A percentile compares a stretch with the other conserved stretches of the same genome.
phyloP scores from a whole-genome alignment of 2,113 vertebrate genomes.

The Pleuronectes platessa region DNA sequence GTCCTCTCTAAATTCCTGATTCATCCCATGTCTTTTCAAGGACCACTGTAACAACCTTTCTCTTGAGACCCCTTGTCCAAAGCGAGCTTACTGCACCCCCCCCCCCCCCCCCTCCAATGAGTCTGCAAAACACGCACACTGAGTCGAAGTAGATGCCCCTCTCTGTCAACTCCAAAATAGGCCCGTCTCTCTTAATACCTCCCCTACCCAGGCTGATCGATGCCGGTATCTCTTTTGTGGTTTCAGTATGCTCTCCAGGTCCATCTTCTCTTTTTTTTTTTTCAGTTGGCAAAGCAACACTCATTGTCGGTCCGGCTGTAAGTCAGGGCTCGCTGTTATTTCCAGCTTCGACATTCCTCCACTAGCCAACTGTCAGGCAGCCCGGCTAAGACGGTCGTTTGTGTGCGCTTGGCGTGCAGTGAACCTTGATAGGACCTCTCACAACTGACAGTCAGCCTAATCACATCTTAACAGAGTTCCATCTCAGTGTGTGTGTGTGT shows the following conservation, averaged over 20 bases:
- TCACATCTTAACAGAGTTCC: conserved; percentile 74
- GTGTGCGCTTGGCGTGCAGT: conserved; percentile 51
- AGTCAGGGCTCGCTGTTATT: conserved; percentile 59
- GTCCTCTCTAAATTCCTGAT: no score
- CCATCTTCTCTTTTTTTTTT: conserved; percentile 24
- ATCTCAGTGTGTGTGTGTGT: conserved; percentile 40
- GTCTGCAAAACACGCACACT: conserved; percentile 33
- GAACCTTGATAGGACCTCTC: conserved; percentile 69
- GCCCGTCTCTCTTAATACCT: conserved; percentile 63
- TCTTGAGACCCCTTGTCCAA: conserved; percentile 12
- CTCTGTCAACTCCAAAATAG: conserved; percentile 69
- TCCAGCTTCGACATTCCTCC: conserved; percentile 60
- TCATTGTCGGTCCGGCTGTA: conserved; percentile 48
- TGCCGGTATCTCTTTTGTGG: conserved; percentile 67
- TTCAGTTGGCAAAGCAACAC: conserved; percentile 44
- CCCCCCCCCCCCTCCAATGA: conserved; percentile 10
- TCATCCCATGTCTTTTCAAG: background rate
- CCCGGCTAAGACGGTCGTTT: conserved; percentile 54
- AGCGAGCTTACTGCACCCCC: conserved; percentile 15
- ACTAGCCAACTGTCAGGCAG: conserved; percentile 54
- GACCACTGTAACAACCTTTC: conserved; percentile 9
- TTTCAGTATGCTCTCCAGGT: conserved; percentile 55
- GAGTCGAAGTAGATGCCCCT: conserved; percentile 53
- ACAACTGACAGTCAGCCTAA: conserved; percentile 77
- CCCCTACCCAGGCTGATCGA: conserved; percentile 59